These are phyloP conservation scores for Pelecanoides urinatrix DNA, from an alignment of 2,113 vertebrate genomes.

Conservation along the genomic window DNA sequence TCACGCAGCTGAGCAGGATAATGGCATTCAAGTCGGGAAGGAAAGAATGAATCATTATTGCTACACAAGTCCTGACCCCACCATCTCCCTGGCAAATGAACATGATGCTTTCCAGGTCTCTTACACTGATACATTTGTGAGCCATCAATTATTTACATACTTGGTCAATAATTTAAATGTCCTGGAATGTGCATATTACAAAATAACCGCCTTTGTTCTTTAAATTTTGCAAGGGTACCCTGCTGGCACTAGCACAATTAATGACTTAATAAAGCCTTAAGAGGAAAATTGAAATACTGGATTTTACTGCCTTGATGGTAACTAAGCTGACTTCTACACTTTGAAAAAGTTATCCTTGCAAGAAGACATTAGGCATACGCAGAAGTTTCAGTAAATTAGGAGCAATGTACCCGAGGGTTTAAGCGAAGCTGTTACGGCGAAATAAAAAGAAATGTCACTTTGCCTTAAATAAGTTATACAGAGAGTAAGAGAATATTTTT, in stretches of 20 bases:
- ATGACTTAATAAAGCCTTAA: slow-evolving; percentile 18
- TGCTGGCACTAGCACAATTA: neutral
- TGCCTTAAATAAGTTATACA: neutral
- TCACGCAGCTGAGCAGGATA: neutral
- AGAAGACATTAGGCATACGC: neutral
- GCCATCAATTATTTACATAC: slow-evolving; percentile 74
- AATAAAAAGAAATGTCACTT: neutral
- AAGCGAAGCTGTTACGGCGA: neutral
- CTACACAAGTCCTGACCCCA: slow-evolving; percentile 45
- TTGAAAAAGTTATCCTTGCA: neutral
- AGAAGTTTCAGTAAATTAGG: neutral
- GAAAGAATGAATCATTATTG: slow-evolving; percentile 54
- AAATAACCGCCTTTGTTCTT: slow-evolving; percentile 63
- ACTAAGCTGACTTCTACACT: neutral
- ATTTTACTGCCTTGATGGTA: neutral
- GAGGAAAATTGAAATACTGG: slow-evolving; percentile 4
- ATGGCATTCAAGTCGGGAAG: neutral
- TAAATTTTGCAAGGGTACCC: slow-evolving; percentile 9
- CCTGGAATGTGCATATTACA: slow-evolving; percentile 45
- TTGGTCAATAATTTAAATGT: slow-evolving; percentile 78
- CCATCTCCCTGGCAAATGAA: slow-evolving; percentile 40
- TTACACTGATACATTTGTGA: slow-evolving; percentile 59
- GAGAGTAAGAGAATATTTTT: neutral
- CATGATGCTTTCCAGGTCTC: slow-evolving; percentile 27
- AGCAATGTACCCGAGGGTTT: neutral